Conservation (phyloP, 2,888 invertebrate genomes). For the Serripes groenlandicus region DNA sequence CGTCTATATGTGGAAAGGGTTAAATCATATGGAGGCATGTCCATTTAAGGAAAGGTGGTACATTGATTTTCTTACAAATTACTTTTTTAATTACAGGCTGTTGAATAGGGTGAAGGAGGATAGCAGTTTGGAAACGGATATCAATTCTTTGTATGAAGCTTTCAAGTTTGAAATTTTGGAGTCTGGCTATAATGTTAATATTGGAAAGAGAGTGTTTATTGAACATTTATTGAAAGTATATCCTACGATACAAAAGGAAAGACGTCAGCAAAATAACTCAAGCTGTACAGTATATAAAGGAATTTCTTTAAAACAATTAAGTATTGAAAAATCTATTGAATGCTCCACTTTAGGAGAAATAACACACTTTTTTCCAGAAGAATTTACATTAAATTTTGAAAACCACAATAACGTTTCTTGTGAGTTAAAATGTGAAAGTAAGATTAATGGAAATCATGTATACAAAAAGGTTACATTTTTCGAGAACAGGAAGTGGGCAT, state of each 20-base stretch:
- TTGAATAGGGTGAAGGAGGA: constrained; percentile 26
- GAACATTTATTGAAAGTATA: constrained; percentile 14
- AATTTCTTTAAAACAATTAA: constrained; percentile 20
- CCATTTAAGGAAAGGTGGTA: no score
- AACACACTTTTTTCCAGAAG: not conserved
- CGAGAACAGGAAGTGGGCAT: constrained; percentile 6
- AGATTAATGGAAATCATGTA: constrained; percentile 8
- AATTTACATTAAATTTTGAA: constrained; percentile 31
- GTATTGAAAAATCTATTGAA: constrained; percentile 12
- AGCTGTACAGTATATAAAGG: constrained; percentile 43
- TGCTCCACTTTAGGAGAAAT: constrained; percentile 16
- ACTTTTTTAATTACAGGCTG: constrained; percentile 24
- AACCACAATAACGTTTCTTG: constrained; percentile 16
- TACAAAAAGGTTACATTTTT: constrained; percentile 25
- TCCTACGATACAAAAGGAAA: constrained; percentile 16
- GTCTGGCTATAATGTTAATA: not conserved
- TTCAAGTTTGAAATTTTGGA: constrained; percentile 37
- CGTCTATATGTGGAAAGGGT: no score
- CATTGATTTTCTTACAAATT: not conserved
- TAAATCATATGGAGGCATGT: no score
- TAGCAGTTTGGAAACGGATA: constrained; percentile 21
- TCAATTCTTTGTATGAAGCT: constrained; percentile 23
- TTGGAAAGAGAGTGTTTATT: constrained; percentile 19
- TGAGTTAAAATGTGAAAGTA: not conserved
- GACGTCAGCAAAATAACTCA: constrained; percentile 8